A percentile compares a stretch with the other conserved stretches of the same genome.
phyloP scores from a whole-genome alignment of 2,888 invertebrate genomes.

The Colletes collaris region DNA sequence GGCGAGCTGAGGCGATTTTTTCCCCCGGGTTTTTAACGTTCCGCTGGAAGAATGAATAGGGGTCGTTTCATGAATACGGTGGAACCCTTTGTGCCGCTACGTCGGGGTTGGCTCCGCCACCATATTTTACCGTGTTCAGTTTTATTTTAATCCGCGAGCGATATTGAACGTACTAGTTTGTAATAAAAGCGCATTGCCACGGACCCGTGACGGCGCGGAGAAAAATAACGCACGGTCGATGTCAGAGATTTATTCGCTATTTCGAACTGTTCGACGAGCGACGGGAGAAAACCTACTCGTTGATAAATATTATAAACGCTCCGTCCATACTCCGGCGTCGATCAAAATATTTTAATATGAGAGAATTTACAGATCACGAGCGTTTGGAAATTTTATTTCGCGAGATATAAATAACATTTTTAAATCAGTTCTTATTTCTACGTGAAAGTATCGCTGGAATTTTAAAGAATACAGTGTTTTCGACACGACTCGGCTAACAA shows the following conservation, averaged over 20 bases:
- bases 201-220: neutral
- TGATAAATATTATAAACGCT: no score
- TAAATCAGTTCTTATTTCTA: no score
- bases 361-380: no score
- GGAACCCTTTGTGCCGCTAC: neutral
- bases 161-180: neutral
- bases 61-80: conserved; percentile 1
- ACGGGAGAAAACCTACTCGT: no score
- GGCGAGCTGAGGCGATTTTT: neutral
- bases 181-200: conserved; percentile 13
- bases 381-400: no score
- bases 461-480: no score
- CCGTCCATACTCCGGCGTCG: no score
- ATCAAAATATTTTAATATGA: no score
- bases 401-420: no score
- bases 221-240: neutral
- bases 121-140: conserved; percentile 9
- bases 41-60: neutral
- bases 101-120: neutral
- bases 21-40: neutral
- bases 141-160: conserved; percentile 3
- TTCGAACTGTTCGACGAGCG: neutral
- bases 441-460: no score
- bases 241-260: neutral
- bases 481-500: no score